Evolutionary conservation across 2,797 vertebrate genomes (phyloP), one percentile per base, ranked within the genome.

Genomic region (Anas bernieri): DNA sequence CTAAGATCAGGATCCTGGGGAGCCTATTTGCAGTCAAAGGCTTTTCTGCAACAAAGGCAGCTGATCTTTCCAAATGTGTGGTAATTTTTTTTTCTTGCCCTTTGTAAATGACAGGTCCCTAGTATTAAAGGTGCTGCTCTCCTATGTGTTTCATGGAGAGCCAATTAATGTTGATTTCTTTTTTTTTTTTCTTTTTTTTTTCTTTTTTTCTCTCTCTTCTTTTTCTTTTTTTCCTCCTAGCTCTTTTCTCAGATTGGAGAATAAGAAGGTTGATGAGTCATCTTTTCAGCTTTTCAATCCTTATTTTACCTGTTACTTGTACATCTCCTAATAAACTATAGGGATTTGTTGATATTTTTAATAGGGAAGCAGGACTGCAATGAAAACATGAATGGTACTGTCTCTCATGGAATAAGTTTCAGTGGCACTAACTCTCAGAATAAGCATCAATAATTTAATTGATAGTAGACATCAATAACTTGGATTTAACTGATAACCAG

Each of bases 21-120:
- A 83, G 52, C 26, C 59, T 79, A 13, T 93, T 92, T 90, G 52
- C 63, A 45, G 56, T 84, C 21, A 72, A 86, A 91, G 56, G 45
- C 30, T 92, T 94, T 85, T 87, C 81, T 92, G 35, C 68, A 89
- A 64, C 78, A 80, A 89, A 89, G 58, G 72, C 64, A n/a, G 33
- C 43, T 66, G 61, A 64, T 84, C 45, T 88, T 80, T 86, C 63
- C 43, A 88, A 94, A 86, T 63, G 43, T 81, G 68, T 1, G 3
- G 33, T 30, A 54, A 22, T 39, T 39, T 62, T 54, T 79, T 26
- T 18, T 2, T 4, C 2, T 4, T 12, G 1, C 1, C 10, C 62
- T 83, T 72, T 79, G 55, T 90, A 61, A 54, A 37, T 56, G 23
- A 23, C 21, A 9, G 11, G 54, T 93, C 67, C 46, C 28, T 54